phyloP scores from a whole-genome alignment of 2,888 invertebrate species.

The Calephelis perditalis region DNA sequence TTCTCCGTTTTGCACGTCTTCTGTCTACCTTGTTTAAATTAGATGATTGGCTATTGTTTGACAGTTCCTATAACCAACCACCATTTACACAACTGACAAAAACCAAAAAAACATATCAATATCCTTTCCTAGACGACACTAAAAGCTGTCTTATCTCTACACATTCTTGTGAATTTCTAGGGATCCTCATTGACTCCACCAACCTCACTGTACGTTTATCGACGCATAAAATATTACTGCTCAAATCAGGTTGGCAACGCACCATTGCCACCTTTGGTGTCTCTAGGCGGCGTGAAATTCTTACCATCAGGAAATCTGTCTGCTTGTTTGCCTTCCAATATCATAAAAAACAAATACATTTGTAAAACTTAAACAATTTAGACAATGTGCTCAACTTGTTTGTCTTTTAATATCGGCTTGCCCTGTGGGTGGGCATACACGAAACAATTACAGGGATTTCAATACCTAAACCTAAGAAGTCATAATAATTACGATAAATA shows the following conservation, averaged over 20 bases:
- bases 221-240: not conserved
- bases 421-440: conserved; percentile 11
- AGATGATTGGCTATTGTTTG: too few relatives aligned
- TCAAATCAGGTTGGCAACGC: not conserved
- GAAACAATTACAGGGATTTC: conserved; percentile 9
- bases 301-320: too few relatives aligned
- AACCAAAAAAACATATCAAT: too few relatives aligned
- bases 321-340: too few relatives aligned
- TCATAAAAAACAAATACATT: not conserved
- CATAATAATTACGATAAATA: too few relatives aligned
- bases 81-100: too few relatives aligned
- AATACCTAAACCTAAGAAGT: not conserved
- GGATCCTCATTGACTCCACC: conserved; percentile 4
- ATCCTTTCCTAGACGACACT: too few relatives aligned
- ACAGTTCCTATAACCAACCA: too few relatives aligned
- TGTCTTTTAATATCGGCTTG: not conserved
- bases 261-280: too few relatives aligned
- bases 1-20: too few relatives aligned
- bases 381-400: not conserved
- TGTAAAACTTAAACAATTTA: conserved; percentile 4
- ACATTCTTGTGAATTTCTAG: not conserved
- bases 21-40: too few relatives aligned
- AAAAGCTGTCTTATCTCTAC: too few relatives aligned
- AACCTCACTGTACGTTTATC: not conserved
- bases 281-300: not conserved